Evolutionary conservation across 2,888 invertebrate genomes (phyloP), one percentile per base, ranked within the genome.

Genomic region (Scelioninae gen. 2): DNA sequence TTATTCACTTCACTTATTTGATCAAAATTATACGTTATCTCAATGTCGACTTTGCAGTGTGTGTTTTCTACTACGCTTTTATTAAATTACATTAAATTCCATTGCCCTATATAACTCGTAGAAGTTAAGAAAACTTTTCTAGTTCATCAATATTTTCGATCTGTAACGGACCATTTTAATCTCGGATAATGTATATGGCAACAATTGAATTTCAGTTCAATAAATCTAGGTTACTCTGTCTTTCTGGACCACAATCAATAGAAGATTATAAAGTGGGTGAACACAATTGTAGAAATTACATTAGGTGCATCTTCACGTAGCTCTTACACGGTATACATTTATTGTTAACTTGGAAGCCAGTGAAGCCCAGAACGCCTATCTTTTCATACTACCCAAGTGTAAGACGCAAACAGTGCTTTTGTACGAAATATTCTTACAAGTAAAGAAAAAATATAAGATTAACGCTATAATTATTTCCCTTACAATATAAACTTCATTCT

Each of bases 211-310:
- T 60, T 52, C 43, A 33, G 43, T 63, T 63, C 43, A 53, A 63
- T 63, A 63, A 63, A 67, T 68, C 58, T 60, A 16, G 58, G 52
- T 68, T 68, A 60, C 50, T 31, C 50, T 50, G 48, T 58, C 68
- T 60, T 68, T 50, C 53, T 33, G 39, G 41, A 19, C 41, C 43
- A 19, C 52, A 53, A 69, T 60, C 60, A 60, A 69, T 69, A 45
- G 33, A 31, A 45, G 68, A 58, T 68, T 52, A 58, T 68, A 58
- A 60, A 63, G 28, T 18, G 39, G 13, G 28, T 43, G 50, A 43
- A 45, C 43, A 16, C 37, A 61, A 41, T 41, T 35, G 35, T 10
- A 46, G 55, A 60, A 69, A 61, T 63, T 50, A 48, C 43, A 48
- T 63, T 53, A 39, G 43, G 19, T 45, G 57, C 50, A 9, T 58